phyloP scores from a whole-genome alignment of 2,797 vertebrate species.

The Esox masquinongy region DNA sequence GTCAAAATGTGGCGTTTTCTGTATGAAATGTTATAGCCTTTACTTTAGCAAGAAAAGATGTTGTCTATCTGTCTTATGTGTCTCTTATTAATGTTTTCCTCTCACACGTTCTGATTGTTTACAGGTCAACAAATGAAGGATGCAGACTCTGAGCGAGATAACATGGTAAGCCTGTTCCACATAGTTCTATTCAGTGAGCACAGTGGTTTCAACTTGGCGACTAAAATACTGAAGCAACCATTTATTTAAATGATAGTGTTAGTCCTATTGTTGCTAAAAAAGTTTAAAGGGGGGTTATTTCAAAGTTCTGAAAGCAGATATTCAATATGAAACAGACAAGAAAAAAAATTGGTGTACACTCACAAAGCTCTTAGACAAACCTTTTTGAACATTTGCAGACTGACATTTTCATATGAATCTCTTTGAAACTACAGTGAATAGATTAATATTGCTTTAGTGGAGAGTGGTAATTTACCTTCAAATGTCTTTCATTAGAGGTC shows the following conservation, averaged over 20 bases:
- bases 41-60: no score
- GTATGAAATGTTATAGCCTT: no score
- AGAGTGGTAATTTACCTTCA: conserved; percentile 6
- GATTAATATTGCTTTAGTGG: neutral
- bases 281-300: conserved; percentile 42
- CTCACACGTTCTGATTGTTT: conserved; percentile 63
- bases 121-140: conserved; percentile 63
- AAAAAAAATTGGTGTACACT: neutral
- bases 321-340: neutral
- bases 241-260: conserved; percentile 27
- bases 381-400: neutral
- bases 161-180: conserved; percentile 69
- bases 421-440: neutral
- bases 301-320: neutral
- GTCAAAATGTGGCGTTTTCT: no score
- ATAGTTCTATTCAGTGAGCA: conserved; percentile 55
- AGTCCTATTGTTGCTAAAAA: conserved; percentile 24
- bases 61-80: no score
- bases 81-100: conserved; percentile 36
- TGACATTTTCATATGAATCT: neutral
- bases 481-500: neutral
- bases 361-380: neutral
- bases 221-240: conserved; percentile 42
- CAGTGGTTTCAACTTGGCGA: conserved; percentile 62
- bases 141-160: conserved; percentile 60